phyloP scores from a whole-genome alignment of 2,797 vertebrate genomes.

The Amphiprion clarkii region DNA sequence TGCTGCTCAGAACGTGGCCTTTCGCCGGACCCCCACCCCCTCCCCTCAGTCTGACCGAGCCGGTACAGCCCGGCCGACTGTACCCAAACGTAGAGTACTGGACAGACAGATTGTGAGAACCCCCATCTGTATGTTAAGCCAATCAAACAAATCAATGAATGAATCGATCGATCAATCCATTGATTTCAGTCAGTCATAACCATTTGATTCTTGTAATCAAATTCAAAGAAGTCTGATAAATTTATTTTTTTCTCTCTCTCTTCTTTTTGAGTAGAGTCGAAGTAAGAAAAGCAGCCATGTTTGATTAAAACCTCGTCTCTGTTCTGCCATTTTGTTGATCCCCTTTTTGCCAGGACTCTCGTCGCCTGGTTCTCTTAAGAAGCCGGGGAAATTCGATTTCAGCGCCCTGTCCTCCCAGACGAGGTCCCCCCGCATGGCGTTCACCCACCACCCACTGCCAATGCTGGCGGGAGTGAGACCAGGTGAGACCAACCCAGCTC shows the following conservation, averaged over 20 bases:
- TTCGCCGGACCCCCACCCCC: constrained; percentile 54
- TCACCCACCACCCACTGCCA: constrained; percentile 98
- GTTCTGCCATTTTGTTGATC: constrained; percentile 85
- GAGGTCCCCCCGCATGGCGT: constrained; percentile 96
- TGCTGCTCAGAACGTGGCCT: constrained; percentile 75
- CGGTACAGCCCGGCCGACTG: constrained; percentile 53
- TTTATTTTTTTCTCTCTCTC: constrained; percentile 43
- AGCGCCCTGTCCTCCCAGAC: constrained; percentile 94
- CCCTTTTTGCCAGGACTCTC: constrained; percentile 86
- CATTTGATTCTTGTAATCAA: constrained; percentile 71
- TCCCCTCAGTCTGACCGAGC: constrained; percentile 26
- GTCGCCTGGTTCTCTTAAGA: constrained; percentile 94
- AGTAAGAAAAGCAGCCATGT: constrained; percentile 81
- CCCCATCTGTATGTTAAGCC: constrained; percentile 74
- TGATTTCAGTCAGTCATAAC: constrained; percentile 74
- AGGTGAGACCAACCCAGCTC: constrained; percentile 90
- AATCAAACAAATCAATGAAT: constrained; percentile 76
- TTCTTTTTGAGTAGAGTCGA: constrained; percentile 70
- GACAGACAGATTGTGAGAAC: constrained; percentile 55
- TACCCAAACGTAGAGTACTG: constrained; percentile 32
- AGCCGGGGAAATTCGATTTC: constrained; percentile 99
- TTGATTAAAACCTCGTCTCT: constrained; percentile 88
- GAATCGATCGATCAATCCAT: constrained; percentile 73
- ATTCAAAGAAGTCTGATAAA: constrained; percentile 64
- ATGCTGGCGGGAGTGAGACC: constrained; percentile 98